phyloP scores from a whole-genome alignment of 2,113 vertebrate genomes.

The Pitta sordida region DNA sequence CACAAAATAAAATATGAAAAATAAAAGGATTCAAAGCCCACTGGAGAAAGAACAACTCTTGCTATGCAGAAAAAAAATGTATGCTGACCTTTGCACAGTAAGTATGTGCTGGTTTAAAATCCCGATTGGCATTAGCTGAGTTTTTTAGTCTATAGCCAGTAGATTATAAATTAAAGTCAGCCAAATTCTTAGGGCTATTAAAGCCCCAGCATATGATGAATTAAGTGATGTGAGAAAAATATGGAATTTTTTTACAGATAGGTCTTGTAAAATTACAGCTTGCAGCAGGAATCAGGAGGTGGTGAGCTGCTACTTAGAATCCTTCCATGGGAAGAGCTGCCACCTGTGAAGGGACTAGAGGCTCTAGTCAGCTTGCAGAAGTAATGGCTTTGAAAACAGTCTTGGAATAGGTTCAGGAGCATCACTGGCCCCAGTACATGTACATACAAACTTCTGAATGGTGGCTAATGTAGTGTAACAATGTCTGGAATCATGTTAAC shows the following conservation, averaged over 20 bases:
- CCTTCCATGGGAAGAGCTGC: not conserved
- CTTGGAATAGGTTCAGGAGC: slow-evolving; percentile 19
- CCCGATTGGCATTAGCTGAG: not conserved
- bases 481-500: not conserved
- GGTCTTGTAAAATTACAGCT: not conserved
- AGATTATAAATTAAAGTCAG: not conserved
- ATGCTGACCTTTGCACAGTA: not conserved
- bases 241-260: not conserved
- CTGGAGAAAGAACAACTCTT: not conserved
- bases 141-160: not conserved
- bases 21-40: not conserved
- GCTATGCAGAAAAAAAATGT: not conserved
- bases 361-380: slow-evolving; percentile 30
- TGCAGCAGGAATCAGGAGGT: not conserved
- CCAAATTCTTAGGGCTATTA: not conserved
- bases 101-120: not conserved
- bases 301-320: slow-evolving; percentile 17
- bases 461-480: not conserved
- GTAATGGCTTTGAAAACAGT: slow-evolving; percentile 53
- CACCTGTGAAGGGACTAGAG: not conserved
- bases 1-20: not conserved
- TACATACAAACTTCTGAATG: not conserved
- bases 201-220: not conserved
- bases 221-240: not conserved
- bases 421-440: not conserved